Evolutionary conservation across 92 coral and sea anemone species (phyloP).

Genomic region (Pocillopora meandrina): DNA sequence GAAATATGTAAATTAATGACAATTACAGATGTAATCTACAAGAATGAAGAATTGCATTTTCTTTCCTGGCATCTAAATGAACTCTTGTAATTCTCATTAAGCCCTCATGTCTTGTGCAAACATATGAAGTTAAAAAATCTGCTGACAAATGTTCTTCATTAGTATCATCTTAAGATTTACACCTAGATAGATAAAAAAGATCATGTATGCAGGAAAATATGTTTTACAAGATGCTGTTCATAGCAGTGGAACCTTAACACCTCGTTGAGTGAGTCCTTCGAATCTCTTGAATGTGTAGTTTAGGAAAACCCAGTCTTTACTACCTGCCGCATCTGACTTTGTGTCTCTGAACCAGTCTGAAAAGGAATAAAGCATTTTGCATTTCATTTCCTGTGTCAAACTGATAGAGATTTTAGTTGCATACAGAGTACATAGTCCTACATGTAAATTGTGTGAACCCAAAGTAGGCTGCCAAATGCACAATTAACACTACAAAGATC

Average conservation of each 20-base stretch:
- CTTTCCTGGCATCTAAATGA: too few relatives aligned
- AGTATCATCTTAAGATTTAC: neutral
- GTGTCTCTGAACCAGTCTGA: constrained; percentile 79
- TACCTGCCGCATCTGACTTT: constrained; percentile 65
- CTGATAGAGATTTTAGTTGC: too few relatives aligned
- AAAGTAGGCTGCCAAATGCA: too few relatives aligned
- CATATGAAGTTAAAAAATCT: neutral
- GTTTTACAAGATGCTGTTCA: constrained; percentile 20
- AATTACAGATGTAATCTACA: too few relatives aligned
- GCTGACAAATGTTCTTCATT: neutral
- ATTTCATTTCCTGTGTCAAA: neutral
- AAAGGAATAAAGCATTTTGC: neutral
- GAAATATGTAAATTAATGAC: too few relatives aligned
- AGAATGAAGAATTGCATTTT: too few relatives aligned
- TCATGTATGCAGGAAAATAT: constrained; percentile 6
- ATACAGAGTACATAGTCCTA: too few relatives aligned
- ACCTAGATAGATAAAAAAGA: neutral
- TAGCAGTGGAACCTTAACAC: constrained; percentile 77
- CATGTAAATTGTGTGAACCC: too few relatives aligned
- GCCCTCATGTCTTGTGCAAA: neutral
- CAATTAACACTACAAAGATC: too few relatives aligned
- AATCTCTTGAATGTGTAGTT: constrained; percentile 97
- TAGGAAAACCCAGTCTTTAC: constrained; percentile 98
- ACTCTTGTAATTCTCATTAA: neutral
- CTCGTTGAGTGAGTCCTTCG: constrained; percentile 97